Base-by-base conservation (phyloP, 2,888 invertebrate genomes). In the Ischnus inquisitorius region DNA sequence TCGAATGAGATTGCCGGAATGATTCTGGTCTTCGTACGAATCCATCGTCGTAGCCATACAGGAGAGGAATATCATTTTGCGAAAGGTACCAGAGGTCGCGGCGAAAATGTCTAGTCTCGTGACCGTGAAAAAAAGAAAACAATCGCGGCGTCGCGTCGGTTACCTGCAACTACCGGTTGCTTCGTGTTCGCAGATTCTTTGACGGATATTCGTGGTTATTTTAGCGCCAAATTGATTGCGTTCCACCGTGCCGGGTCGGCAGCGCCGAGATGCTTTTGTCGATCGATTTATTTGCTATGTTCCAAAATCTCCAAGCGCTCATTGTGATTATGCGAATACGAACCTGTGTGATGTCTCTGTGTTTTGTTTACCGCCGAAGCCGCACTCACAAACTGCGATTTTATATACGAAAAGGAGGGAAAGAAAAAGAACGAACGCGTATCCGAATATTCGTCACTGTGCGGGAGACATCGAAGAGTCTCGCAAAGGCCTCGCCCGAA, bases 331-430 rank as follows among this genome's bases (percentile, higher is more conserved):
- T 28, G 5, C 51, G 16, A 67, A 19, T 62, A 72, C 72, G 46
- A 60, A 72, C 72, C 72, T 72, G 28, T 60, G 14, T 25, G 16
- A 72, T 16, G 28, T 34, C 34, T 34, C 34, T 34, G 34, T 34
- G n/a, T 34, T 8, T 28, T 16, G 3, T 41, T 25, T 6, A 0
- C 14, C 41, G 12, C 16, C 4, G 60, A 28, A 25, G 14, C 1
- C 48, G 5, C 46, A 43, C 43, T n/a, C 22, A 19, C 14, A 16
- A 71, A 71, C 5, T 22, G 22, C 8, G 8, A 22, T 25, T 6
- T 25, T 41, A n/a, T 6, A 41, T 12, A 3, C 43, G 14, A 60
- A 28, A 14, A 43, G 41, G 25, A 25, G 8, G 4, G 22, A 22
- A 22, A n/a, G 5, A 22, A 25, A 5, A 46, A 46, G 12, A 46